Evolutionary conservation across 1,140 invertebrate genomes (phyloP).

Genomic region (Phenacoccus solenopsis): DNA sequence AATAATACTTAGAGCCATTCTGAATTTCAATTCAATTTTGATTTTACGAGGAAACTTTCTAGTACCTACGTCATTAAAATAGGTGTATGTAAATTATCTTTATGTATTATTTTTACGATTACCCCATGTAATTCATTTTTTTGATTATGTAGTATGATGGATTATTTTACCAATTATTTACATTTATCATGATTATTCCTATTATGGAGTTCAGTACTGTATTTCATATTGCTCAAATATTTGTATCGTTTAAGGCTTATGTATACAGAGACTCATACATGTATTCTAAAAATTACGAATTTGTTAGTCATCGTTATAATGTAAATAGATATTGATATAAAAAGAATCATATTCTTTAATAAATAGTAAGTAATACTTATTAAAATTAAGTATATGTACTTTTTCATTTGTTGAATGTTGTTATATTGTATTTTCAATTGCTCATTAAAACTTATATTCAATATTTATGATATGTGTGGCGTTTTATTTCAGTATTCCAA

Average conservation of each 20-base stretch:
- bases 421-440: constrained; percentile 13
- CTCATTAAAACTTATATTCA: not conserved
- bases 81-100: too few species aligned
- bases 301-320: not conserved
- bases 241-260: not conserved
- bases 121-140: too few species aligned
- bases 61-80: too few species aligned
- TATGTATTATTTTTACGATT: too few species aligned
- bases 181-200: too few species aligned
- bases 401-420: constrained; percentile 8
- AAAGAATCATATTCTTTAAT: not conserved
- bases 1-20: too few species aligned
- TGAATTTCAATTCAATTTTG: too few species aligned
- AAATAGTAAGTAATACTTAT: not conserved
- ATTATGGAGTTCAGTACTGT: not conserved
- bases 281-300: not conserved
- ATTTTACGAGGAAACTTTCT: too few species aligned
- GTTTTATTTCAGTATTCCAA: not conserved
- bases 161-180: constrained; percentile 4
- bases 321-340: not conserved
- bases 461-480: not conserved
- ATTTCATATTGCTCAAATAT: not conserved
- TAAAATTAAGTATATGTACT: not conserved
- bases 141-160: not conserved
- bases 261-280: not conserved